Evolutionary conservation across 2,888 invertebrate species (phyloP).

Genomic region (Acrocera orbiculus): DNA sequence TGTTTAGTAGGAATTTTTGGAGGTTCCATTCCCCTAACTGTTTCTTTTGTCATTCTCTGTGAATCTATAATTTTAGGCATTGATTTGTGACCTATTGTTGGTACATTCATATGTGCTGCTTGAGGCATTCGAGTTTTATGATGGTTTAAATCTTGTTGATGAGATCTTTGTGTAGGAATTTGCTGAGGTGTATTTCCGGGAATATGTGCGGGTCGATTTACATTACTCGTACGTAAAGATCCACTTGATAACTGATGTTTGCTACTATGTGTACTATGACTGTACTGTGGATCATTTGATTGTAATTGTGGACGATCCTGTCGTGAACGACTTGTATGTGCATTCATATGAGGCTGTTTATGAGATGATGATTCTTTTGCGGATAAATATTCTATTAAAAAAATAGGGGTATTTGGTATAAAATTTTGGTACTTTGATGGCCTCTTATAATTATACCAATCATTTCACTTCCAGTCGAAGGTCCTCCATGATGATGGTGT

Average conservation of each 20-base stretch:
- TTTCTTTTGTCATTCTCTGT: slow-evolving; percentile 8
- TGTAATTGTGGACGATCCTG: slow-evolving; percentile 16
- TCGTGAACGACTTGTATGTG: slow-evolving; percentile 15
- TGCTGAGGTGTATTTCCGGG: no score
- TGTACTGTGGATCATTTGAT: slow-evolving; percentile 14
- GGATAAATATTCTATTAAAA: slow-evolving; percentile 21
- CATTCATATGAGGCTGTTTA: slow-evolving; percentile 10
- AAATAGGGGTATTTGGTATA: neutral
- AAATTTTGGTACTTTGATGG: neutral
- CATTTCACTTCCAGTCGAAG: neutral
- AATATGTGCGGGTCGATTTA: no score
- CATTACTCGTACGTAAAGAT: slow-evolving; percentile 9
- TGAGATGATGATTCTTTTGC: slow-evolving; percentile 11
- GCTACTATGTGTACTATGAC: slow-evolving; percentile 8
- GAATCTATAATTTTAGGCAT: slow-evolving; percentile 11
- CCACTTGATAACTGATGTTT: slow-evolving; percentile 13
- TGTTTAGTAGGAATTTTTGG: slow-evolving; percentile 11
- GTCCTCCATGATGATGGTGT: slow-evolving; percentile 20
- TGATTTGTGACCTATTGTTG: slow-evolving; percentile 12
- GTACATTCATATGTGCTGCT: slow-evolving; percentile 12
- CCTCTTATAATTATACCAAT: neutral
- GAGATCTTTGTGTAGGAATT: no score
- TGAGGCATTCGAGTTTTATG: slow-evolving; percentile 17
- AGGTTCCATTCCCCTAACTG: slow-evolving; percentile 9
- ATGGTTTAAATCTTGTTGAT: slow-evolving; percentile 20